phyloP scores from a whole-genome alignment of 2,113 vertebrate species.

The Stigmatopora nigra region DNA sequence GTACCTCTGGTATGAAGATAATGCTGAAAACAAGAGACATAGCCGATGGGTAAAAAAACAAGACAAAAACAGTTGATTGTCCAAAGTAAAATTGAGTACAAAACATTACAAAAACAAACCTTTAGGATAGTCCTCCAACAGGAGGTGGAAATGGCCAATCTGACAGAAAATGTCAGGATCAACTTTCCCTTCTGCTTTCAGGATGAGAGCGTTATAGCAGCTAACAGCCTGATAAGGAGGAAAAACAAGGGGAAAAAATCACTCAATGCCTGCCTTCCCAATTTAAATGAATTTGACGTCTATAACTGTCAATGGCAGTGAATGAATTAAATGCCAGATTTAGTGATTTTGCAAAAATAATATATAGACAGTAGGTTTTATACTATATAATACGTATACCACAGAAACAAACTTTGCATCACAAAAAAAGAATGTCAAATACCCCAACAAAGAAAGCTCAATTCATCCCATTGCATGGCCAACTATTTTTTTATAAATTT shows the following conservation, averaged over 20 bases:
- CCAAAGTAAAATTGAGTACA: background rate
- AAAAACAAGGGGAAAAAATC: background rate
- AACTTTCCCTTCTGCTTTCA: slow-evolving; percentile 98
- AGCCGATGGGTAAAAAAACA: slow-evolving; percentile 8
- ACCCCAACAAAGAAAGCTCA: too few relatives aligned
- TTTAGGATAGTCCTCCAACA: slow-evolving; percentile 99
- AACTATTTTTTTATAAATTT: too few relatives aligned
- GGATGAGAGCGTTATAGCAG: slow-evolving; percentile 92
- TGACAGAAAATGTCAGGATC: slow-evolving; percentile 98
- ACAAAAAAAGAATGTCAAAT: too few relatives aligned
- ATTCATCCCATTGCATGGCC: too few relatives aligned
- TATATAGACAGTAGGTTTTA: too few relatives aligned
- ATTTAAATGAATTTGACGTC: too few relatives aligned
- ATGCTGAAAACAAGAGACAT: slow-evolving; percentile 72
- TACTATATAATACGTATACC: too few relatives aligned
- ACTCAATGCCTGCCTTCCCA: too few relatives aligned
- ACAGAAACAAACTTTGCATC: too few relatives aligned
- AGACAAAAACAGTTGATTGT: slow-evolving; percentile 4
- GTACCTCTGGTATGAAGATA: slow-evolving; percentile 99
- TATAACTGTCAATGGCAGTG: too few relatives aligned
- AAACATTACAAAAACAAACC: slow-evolving; percentile 65
- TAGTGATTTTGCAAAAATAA: too few relatives aligned
- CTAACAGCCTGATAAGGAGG: slow-evolving; percentile 78
- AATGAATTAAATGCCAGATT: too few relatives aligned
- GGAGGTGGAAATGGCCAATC: slow-evolving; percentile 97